Evolutionary conservation across 2,113 vertebrate genomes (phyloP).

Genomic region (Zootoca vivipara): DNA sequence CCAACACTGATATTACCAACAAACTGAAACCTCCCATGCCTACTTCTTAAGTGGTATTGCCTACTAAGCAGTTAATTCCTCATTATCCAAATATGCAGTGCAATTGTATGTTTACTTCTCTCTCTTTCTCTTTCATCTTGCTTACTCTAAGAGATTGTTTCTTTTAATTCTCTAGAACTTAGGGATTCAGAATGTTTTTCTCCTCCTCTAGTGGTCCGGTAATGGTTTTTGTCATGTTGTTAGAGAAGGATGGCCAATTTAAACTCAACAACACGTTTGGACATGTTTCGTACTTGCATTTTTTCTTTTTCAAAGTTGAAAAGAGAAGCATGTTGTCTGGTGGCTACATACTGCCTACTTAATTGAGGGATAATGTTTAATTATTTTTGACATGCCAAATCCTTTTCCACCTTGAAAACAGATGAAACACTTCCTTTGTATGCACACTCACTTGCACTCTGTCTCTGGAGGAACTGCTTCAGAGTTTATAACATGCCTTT

Average conservation of each 20-base stretch:
- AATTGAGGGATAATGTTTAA: conserved; percentile 48
- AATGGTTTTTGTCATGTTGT: background rate
- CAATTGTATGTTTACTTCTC: background rate
- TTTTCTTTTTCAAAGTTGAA: conserved; percentile 32
- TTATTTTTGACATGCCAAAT: conserved; percentile 41
- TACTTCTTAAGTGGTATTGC: background rate
- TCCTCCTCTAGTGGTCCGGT: background rate
- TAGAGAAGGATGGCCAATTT: background rate
- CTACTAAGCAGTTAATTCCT: background rate
- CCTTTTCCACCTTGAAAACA: conserved; percentile 29
- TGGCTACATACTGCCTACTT: conserved; percentile 37
- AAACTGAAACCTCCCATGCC: background rate
- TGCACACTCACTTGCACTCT: background rate
- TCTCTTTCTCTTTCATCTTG: background rate
- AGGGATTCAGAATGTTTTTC: background rate
- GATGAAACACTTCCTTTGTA: background rate
- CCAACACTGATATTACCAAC: background rate
- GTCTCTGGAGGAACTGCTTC: background rate
- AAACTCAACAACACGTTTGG: background rate
- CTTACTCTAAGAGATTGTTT: background rate
- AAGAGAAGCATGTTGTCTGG: conserved; percentile 21
- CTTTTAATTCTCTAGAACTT: background rate
- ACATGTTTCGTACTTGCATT: background rate
- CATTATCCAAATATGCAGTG: background rate
- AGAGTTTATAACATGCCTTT: background rate